These are phyloP conservation scores for Poliocrania exsul DNA, from an alignment of 2,797 vertebrate genomes.

Conservation along the genomic window DNA sequence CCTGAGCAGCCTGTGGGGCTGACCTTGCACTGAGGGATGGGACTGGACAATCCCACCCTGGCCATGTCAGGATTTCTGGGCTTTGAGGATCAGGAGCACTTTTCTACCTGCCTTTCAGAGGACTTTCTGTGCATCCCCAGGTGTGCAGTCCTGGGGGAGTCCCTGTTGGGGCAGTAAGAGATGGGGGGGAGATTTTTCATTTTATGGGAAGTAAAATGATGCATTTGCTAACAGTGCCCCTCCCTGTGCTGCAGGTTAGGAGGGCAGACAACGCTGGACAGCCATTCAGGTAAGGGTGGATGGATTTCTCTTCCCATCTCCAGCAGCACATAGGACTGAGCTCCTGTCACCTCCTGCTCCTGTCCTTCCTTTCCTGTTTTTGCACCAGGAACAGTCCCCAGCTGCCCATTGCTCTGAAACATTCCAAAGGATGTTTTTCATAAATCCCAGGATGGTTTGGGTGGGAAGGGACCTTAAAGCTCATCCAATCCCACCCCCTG, in stretches of 20 bases:
- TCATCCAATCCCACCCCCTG: fast-evolving
- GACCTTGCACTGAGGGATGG: not conserved
- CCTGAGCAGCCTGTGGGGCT: not conserved
- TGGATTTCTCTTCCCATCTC: fast-evolving
- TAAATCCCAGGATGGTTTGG: not conserved
- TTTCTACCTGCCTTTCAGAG: not conserved
- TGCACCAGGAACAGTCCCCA: not conserved
- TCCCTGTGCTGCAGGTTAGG: slow-evolving; percentile 67
- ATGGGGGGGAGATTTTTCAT: not conserved
- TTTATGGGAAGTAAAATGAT: fast-evolving
- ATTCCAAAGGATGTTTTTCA: fast-evolving
- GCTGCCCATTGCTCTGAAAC: not conserved
- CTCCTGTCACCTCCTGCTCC: not conserved
- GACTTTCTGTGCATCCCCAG: not conserved
- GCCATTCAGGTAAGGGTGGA: slow-evolving; percentile 51
- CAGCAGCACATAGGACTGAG: not conserved
- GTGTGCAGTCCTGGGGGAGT: not conserved
- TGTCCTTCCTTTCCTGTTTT: fast-evolving
- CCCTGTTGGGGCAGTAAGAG: fast-evolving
- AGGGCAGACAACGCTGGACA: not conserved
- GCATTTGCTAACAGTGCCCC: fast-evolving
- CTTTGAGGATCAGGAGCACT: not conserved
- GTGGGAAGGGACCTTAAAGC: fast-evolving
- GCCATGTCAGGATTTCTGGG: fast-evolving
- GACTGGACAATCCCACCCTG: fast-evolving